Conservation (phyloP, 1,140 invertebrate species). For the Yoshiicerus persimilis region DNA sequence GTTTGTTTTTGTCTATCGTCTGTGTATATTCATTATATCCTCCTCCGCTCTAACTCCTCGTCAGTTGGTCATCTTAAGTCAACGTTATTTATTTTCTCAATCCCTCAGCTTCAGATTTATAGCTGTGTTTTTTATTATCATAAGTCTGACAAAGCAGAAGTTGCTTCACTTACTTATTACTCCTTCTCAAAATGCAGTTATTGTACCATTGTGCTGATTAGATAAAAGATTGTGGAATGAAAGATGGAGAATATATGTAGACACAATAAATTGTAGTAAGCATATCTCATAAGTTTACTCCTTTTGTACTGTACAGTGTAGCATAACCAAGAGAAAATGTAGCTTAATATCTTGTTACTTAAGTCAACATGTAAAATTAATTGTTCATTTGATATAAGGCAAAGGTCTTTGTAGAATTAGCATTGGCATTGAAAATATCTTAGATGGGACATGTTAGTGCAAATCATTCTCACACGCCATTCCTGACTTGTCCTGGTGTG, state of each 20-base stretch:
- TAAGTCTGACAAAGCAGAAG: background rate
- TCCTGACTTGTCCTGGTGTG: background rate
- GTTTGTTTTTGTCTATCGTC: background rate
- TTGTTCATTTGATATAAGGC: background rate
- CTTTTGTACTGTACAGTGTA: too few species aligned
- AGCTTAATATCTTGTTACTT: background rate
- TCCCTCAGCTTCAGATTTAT: background rate
- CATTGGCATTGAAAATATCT: constrained; percentile 2
- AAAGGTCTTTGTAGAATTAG: background rate
- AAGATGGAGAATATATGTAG: background rate
- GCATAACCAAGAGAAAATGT: too few species aligned
- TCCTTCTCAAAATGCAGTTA: background rate
- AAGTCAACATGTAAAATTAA: background rate
- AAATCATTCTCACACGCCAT: background rate
- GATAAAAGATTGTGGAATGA: background rate
- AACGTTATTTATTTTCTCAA: background rate
- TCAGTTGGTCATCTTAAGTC: background rate
- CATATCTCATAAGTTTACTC: background rate
- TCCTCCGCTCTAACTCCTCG: background rate
- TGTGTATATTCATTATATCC: background rate
- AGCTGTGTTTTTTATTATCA: background rate
- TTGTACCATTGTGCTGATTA: background rate
- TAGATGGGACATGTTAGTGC: background rate
- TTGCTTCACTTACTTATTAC: background rate
- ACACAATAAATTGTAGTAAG: background rate